Evolutionary conservation across 2,888 invertebrate species (phyloP).

Genomic region (Drosophila putrida): DNA sequence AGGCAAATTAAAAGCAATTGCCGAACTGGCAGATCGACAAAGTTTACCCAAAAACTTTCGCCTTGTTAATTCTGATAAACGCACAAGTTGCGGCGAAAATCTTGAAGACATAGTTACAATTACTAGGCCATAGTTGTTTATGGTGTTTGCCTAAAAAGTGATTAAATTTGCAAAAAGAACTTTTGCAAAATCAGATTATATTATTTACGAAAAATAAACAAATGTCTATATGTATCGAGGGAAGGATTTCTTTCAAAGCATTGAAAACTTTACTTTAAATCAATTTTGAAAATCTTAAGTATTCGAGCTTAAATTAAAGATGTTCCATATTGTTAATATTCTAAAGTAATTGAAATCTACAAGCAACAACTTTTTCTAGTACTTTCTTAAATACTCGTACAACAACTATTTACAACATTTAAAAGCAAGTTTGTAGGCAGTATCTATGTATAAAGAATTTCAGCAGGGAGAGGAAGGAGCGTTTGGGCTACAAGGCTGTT

Average conservation of each 20-base stretch:
- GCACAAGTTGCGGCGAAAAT: slow-evolving; percentile 15
- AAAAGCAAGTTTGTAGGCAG: not conserved
- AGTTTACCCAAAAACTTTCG: slow-evolving; percentile 45
- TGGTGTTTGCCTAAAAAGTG: not conserved
- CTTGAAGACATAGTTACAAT: slow-evolving; percentile 1
- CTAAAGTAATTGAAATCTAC: not conserved
- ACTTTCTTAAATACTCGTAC: not conserved
- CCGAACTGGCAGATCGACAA: slow-evolving; percentile 52
- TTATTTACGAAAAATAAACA: too few relatives aligned
- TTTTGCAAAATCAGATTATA: not conserved
- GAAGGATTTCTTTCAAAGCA: too few relatives aligned
- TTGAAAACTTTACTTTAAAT: too few relatives aligned
- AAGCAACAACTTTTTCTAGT: not conserved
- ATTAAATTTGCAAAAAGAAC: not conserved
- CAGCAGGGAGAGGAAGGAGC: slow-evolving; percentile 2
- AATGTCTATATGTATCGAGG: too few relatives aligned
- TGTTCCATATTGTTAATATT: not conserved
- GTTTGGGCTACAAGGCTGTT: slow-evolving; percentile 1
- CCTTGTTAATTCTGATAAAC: slow-evolving; percentile 41
- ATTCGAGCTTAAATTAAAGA: too few relatives aligned
- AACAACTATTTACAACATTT: not conserved
- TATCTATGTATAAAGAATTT: slow-evolving; percentile 18
- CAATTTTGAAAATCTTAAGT: too few relatives aligned
- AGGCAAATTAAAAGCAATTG: slow-evolving; percentile 62
- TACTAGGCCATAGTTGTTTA: slow-evolving; percentile 20